Base-by-base conservation (phyloP, 2,797 vertebrate genomes). In the Rhinogobio ventralis region DNA sequence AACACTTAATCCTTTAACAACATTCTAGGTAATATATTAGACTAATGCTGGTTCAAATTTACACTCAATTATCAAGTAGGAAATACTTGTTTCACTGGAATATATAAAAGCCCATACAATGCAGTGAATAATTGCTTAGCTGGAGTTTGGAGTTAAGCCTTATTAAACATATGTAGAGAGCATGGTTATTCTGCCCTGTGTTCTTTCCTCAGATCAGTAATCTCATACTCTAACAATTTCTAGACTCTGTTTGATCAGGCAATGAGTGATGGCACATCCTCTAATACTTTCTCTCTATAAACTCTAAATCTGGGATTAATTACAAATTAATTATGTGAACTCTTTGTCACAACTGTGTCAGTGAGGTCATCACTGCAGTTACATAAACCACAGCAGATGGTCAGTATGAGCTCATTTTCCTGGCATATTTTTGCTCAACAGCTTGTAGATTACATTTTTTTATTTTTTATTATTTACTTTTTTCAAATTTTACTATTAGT, bases 301-400 rank as follows among this genome's bases (percentile, higher is more conserved):
- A 69, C 10, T n/a, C 9, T 55, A 5, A 69, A 39, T 28, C 20
- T 57, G 49, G 1, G 14, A 53, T 39, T 81, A 39, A 55, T 81
- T 69, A 13, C n/a, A 25, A 81, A 36, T 69, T 25, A n/a, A 33
- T 62, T 55, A 71, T 5, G n/a, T 60, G 36, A 60, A 42, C 71
- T 42, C 33, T n/a, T 55, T 20, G 66, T 42, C 23, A 33, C 51
- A 80, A 28, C 33, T 11, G 57, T 69, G 33, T 66, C 72, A 49
- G 39, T 81, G 67, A 75, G 72, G 80, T 42, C 75, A 76, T 79
- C 28, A 28, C 33, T 46, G 23, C 13, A n/a, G 39, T 79, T 84
- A 81, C 55, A 85, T 45, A 86, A 86, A 53, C 60, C 60, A 36
- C 36, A 86, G 42, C 87, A 88, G 81, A 88, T 66, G 82, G 57